Base-by-base conservation (phyloP, 1,140 invertebrate species). In the Battus philenor region DNA sequence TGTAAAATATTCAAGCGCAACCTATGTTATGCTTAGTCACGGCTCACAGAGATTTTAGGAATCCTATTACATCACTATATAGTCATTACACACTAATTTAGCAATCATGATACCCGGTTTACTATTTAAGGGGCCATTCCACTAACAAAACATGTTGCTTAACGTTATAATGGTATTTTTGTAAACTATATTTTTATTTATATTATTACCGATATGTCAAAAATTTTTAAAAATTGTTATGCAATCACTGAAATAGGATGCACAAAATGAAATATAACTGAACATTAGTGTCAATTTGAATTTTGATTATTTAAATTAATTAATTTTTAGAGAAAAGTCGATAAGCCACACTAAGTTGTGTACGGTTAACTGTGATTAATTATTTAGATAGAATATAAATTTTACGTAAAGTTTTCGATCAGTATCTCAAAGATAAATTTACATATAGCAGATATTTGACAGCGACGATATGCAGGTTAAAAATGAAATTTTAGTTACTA, bases 1-100 rank as follows among this genome's bases (percentile, higher is more conserved):
- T 38, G 22, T 38, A 38, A 38, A 38, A 26, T 22, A 38, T 38
- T 38, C 11, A 22, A 22, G 17, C 33, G n/a, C n/a, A n/a, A n/a
- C 3, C 18, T 24, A 22, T 12, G 7, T 8, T 13, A 38, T 12
- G 34, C 18, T 22, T 4, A 38, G 22, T 38, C 34, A 38, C 34
- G 34, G 4, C 20, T 32, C 1, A 13, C 13, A 13, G 10, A 12
- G 30, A 12, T 31, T 31, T 31, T 12, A 31, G 12, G 11, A 31
- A 12, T 10, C 11, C 5, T 5, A 7, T 9, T 26, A n/a, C n/a
- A n/a, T n/a, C n/a, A n/a, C n/a, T 26, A 9, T 22, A 22, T 4
- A 22, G 7, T 22, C 20, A 4, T 22, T 3, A 7, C 20, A 4
- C n/a, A n/a, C n/a, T n/a, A n/a, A n/a, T n/a, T n/a, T n/a, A n/a